Evolutionary conservation across 1,140 invertebrate species (phyloP).

Genomic region (Patella vulgata): DNA sequence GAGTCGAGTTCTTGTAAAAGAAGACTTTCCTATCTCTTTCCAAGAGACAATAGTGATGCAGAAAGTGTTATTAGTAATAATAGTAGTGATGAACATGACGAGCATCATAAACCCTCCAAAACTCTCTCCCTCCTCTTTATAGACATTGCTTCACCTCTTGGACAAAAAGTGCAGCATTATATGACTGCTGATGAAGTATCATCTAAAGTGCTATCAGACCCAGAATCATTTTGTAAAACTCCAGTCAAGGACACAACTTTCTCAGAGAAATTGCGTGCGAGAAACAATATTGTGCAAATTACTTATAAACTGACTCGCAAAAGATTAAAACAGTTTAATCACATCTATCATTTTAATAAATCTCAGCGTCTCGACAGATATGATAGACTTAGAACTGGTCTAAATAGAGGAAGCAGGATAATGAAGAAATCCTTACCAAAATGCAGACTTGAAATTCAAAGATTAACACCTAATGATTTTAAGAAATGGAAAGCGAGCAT

Average conservation of each 20-base stretch:
- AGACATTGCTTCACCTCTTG: constrained; percentile 51
- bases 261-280: constrained; percentile 43
- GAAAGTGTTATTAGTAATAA: constrained; percentile 13
- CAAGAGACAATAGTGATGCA: constrained; percentile 11
- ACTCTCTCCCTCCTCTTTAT: constrained; percentile 48
- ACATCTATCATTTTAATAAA: constrained; percentile 50
- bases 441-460: constrained; percentile 40
- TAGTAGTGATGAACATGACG: constrained; percentile 18
- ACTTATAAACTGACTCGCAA: constrained; percentile 43
- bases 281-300: constrained; percentile 40
- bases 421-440: constrained; percentile 34
- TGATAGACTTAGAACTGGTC: constrained; percentile 35
- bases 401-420: constrained; percentile 39
- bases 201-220: constrained; percentile 38
- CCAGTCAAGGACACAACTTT: constrained; percentile 46
- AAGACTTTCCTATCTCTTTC: constrained; percentile 22
- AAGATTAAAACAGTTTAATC: constrained; percentile 28
- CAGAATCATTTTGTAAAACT: constrained; percentile 51
- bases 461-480: constrained; percentile 38
- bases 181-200: constrained; percentile 43
- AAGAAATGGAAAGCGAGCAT: constrained; percentile 42
- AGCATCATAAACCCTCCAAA: constrained; percentile 25
- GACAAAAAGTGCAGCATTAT: constrained; percentile 52
- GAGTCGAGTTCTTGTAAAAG: constrained; percentile 26
- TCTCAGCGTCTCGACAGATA: constrained; percentile 43